Conservation (phyloP, 2,113 vertebrate species). For the Centropus unirufus region DNA sequence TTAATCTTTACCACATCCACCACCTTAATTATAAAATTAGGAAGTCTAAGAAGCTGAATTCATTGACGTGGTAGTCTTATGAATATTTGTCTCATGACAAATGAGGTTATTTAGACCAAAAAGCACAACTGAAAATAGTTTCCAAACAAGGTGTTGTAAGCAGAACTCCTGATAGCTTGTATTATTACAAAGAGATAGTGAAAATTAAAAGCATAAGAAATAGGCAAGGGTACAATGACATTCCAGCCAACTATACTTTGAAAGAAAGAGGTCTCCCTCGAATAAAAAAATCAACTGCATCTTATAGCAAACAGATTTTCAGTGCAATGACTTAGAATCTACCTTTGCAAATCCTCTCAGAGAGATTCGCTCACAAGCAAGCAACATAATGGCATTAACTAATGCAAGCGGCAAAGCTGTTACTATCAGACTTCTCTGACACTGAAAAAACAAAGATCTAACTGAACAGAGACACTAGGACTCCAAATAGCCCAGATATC, state of each 20-base stretch:
- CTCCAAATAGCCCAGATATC: not conserved
- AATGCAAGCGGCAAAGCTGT: not conserved
- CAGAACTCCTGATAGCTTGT: not conserved
- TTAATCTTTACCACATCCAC: not conserved
- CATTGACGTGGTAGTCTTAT: not conserved
- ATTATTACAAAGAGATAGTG: not conserved
- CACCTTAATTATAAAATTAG: not conserved
- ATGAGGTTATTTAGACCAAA: not conserved
- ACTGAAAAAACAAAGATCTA: not conserved
- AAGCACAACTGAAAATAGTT: not conserved
- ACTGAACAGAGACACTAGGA: not conserved
- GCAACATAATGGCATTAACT: not conserved
- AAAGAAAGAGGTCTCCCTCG: not conserved
- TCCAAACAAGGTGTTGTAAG: not conserved
- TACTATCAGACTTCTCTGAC: not conserved
- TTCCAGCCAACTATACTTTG: not conserved
- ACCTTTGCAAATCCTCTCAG: not conserved
- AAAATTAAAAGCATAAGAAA: not conserved
- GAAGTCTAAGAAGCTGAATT: not conserved
- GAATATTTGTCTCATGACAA: not conserved
- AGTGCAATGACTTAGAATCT: not conserved
- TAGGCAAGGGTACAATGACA: not conserved
- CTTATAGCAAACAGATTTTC: not conserved
- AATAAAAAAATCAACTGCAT: not conserved
- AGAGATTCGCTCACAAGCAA: not conserved